Conservation (phyloP, 2,888 invertebrate genomes). For the Nephrocerus scutellatus region DNA sequence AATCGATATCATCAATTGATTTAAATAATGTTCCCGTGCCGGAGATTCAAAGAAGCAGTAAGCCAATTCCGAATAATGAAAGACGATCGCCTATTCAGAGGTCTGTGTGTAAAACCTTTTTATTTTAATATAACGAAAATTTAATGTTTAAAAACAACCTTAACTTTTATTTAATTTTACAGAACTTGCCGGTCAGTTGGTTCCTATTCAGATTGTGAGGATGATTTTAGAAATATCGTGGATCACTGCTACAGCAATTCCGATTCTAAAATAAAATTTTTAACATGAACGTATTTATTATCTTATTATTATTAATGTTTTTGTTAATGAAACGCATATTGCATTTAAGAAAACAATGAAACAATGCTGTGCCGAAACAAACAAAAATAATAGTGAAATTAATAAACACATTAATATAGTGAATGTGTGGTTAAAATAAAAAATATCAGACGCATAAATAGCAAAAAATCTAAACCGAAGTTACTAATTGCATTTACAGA, state of each 20-base stretch:
- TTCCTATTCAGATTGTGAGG: slow-evolving; percentile 42
- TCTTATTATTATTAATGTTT: too few relatives aligned
- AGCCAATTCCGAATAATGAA: slow-evolving; percentile 29
- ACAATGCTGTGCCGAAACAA: too few relatives aligned
- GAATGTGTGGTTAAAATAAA: too few relatives aligned
- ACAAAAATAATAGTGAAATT: too few relatives aligned
- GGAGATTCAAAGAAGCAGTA: slow-evolving; percentile 25
- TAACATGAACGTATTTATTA: too few relatives aligned
- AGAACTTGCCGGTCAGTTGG: slow-evolving; percentile 42
- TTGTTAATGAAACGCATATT: too few relatives aligned
- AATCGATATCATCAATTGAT: slow-evolving; percentile 41
- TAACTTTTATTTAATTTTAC: slow-evolving; percentile 12
- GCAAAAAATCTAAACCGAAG: too few relatives aligned
- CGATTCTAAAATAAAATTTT: slow-evolving; percentile 35
- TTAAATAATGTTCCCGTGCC: slow-evolving; percentile 37
- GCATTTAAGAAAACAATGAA: too few relatives aligned
- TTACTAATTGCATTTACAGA: too few relatives aligned
- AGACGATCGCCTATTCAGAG: slow-evolving; percentile 31
- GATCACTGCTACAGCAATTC: slow-evolving; percentile 37
- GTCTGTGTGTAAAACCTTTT: slow-evolving; percentile 18
- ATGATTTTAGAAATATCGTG: slow-evolving; percentile 28
- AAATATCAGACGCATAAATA: too few relatives aligned
- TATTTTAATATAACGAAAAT: not conserved
- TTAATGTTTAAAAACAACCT: not conserved
- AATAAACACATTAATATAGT: too few relatives aligned